Evolutionary conservation across 2,113 vertebrate genomes (phyloP), one percentile per base, ranked within the genome.

Genomic region (Cepphus grylle): DNA sequence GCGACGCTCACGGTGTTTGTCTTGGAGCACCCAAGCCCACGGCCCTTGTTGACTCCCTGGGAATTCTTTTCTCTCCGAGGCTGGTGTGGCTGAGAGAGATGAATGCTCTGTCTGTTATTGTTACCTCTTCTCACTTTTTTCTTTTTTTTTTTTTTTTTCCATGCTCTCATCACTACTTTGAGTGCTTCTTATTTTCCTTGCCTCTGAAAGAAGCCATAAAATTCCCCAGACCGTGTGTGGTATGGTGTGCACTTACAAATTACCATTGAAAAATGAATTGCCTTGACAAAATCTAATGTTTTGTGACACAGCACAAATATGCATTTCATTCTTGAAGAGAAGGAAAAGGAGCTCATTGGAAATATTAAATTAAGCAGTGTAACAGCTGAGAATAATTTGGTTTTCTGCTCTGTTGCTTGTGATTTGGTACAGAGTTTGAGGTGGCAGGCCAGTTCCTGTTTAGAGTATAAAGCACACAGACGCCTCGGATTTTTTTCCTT

Each of bases 281-380:
- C 98, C 97, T 98, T 97, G 98, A 98, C 98, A 98, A 97, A 98
- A 98, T 98, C 98, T 99, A 99, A 99, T 99, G 98, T 99, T 98
- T 99, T 99, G 98, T 99, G 98, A 99, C 99, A 99, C 98, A 98
- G 98, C 98, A 98, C 98, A 98, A 99, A 98, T 98, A 98, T 97
- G 98, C 97, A 97, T 98, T 98, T 98, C 98, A 98, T 97, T 98
- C 98, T 97, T 97, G 97, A 98, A 98, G 98, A 97, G 97, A 90
- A 96, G 96, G 97, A 97, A 98, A 96, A 98, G 98, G 98, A 97
- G 97, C 98, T 99, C 98, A 97, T 98, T 98, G 98, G 98, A 99
- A 99, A 99, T 99, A 99, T 99, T 99, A 99, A 99, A 99, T 99
- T 99, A 99, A 99, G 99, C 98, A 99, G 98, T 98, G 99, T 98